phyloP scores from a whole-genome alignment of 2,797 vertebrate species.

The Scyliorhinus canicula region DNA sequence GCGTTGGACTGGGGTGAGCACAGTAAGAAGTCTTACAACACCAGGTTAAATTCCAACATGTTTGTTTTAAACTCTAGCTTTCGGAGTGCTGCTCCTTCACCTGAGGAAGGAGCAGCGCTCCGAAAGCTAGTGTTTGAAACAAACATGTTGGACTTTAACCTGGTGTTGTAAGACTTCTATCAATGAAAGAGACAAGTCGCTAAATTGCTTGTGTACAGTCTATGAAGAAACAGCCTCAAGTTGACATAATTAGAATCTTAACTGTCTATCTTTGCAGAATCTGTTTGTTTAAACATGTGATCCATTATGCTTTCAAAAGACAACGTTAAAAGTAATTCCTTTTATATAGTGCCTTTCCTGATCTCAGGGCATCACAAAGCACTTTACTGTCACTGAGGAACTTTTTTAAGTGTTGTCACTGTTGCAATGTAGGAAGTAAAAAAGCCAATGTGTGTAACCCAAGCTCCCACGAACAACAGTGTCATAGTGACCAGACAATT shows the following conservation, averaged over 20 bases:
- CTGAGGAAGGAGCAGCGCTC: too few relatives aligned
- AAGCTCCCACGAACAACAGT: background rate
- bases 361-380: background rate
- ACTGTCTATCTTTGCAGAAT: background rate
- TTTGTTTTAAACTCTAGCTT: too few relatives aligned
- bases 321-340: background rate
- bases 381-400: background rate
- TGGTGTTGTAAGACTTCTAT: too few relatives aligned
- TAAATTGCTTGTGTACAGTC: background rate
- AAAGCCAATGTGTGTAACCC: background rate
- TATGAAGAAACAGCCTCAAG: background rate
- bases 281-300: background rate
- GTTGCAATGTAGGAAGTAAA: background rate
- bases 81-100: too few relatives aligned
- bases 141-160: too few relatives aligned
- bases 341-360: background rate
- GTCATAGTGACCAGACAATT: background rate
- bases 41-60: too few relatives aligned
- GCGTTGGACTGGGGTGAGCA: too few relatives aligned
- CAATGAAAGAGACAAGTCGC: background rate
- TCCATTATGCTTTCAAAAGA: background rate
- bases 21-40: too few relatives aligned
- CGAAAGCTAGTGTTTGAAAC: too few relatives aligned
- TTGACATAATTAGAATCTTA: background rate
- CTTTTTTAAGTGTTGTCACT: background rate